Percentiles rank a stretch among this genome's conserved stretches.
phyloP scores from a whole-genome alignment of 1,140 invertebrate species.

The Drosophila varians region DNA sequence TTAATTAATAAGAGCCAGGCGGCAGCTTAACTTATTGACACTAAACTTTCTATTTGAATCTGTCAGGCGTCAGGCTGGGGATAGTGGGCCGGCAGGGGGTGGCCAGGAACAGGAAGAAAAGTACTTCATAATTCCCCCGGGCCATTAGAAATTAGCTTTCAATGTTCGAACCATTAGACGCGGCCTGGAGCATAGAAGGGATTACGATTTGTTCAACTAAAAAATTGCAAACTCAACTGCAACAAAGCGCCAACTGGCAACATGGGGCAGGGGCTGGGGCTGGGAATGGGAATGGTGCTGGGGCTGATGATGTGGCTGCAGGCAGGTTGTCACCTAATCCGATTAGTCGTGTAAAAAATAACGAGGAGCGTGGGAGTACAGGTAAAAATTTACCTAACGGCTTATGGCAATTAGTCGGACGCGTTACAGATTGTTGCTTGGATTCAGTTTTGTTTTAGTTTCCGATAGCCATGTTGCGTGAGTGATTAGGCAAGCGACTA shows the following conservation, averaged over 20 bases:
- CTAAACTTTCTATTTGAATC: slow-evolving; percentile 41
- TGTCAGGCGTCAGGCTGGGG: no score
- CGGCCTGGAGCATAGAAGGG: slow-evolving; percentile 5
- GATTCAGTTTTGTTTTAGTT: slow-evolving; percentile 39
- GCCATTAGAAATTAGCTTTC: slow-evolving; percentile 30
- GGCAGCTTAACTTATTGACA: slow-evolving; percentile 30
- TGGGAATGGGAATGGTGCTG: no score
- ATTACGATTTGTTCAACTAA: slow-evolving; percentile 47
- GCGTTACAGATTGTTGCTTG: slow-evolving; percentile 52
- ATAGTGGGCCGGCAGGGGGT: neutral
- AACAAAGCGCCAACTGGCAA: slow-evolving; percentile 15
- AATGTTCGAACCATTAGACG: slow-evolving; percentile 2
- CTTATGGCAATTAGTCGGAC: slow-evolving; percentile 71
- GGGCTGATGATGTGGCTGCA: neutral
- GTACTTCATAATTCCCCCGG: slow-evolving; percentile 11
- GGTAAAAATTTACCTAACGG: slow-evolving; percentile 60
- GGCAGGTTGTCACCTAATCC: slow-evolving; percentile 40
- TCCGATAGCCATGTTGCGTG: slow-evolving; percentile 3
- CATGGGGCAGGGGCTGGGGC: neutral
- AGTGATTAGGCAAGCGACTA: slow-evolving; percentile 1
- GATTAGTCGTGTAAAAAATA: slow-evolving; percentile 71
- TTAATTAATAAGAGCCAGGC: slow-evolving; percentile 52
- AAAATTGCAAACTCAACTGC: slow-evolving; percentile 57
- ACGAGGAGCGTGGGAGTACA: slow-evolving; percentile 1
- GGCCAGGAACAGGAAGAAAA: no score